Conservation (phyloP, 92 coral and sea anemone species). For the Zoanthus solanderi region DNA sequence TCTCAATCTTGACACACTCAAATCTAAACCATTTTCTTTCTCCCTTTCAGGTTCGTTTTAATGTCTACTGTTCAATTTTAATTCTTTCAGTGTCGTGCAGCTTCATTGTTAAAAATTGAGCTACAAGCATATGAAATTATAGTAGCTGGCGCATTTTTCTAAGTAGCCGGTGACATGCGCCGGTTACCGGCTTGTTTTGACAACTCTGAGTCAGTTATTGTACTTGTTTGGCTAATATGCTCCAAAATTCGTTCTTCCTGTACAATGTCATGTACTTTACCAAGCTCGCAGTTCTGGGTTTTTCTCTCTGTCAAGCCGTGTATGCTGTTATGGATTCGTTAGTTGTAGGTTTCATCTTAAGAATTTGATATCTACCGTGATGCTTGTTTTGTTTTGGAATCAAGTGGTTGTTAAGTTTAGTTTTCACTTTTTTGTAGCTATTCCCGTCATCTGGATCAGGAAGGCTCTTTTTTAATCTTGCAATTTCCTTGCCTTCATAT, state of each 20-base stretch:
- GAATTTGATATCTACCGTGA: conserved; percentile 54
- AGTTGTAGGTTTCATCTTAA: conserved; percentile 29
- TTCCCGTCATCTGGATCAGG: neutral
- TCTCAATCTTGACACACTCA: too few species aligned
- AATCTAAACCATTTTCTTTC: too few species aligned
- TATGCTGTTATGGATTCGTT: conserved; percentile 25
- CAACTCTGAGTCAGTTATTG: too few species aligned
- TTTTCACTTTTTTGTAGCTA: neutral
- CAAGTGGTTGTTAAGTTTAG: conserved; percentile 55
- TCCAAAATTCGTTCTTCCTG: conserved; percentile 54
- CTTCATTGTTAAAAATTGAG: too few species aligned
- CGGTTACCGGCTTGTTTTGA: too few species aligned
- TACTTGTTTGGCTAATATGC: conserved; percentile 61
- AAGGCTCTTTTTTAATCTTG: neutral
- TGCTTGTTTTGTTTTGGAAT: conserved; percentile 59
- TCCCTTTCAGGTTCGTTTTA: too few species aligned
- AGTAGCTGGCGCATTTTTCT: too few species aligned
- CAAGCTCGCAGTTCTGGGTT: conserved; percentile 56
- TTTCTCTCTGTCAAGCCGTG: conserved; percentile 29
- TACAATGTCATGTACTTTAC: conserved; percentile 27
- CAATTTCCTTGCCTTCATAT: neutral
- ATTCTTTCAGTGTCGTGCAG: too few species aligned
- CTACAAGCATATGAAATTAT: too few species aligned
- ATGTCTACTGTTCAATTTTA: too few species aligned
- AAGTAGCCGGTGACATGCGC: too few species aligned